Evolutionary conservation across 2,113 vertebrate species (phyloP).

Genomic region (Notechis scutatus): DNA sequence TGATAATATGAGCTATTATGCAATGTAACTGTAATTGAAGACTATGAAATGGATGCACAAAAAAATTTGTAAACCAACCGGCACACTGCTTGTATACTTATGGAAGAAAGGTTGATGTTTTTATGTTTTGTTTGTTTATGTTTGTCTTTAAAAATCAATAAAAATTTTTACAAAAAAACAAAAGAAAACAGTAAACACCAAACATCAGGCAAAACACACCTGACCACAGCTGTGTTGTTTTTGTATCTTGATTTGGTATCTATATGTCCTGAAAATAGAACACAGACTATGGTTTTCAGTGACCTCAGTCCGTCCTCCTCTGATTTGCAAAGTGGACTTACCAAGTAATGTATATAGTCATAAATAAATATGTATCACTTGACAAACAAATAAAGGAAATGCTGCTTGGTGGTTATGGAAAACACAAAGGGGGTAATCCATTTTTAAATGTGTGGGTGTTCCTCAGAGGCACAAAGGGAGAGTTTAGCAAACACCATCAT

Average conservation of each 20-base stretch:
- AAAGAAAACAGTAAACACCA: constrained; percentile 17
- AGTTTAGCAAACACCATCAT: background rate
- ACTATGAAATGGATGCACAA: no score
- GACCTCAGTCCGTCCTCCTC: background rate
- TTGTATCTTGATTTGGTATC: background rate
- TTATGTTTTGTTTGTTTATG: no score
- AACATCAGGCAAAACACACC: background rate
- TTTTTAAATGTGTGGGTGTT: background rate
- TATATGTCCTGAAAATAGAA: background rate
- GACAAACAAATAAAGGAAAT: background rate
- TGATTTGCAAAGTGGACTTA: background rate
- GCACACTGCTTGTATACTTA: no score
- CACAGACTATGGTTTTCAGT: background rate
- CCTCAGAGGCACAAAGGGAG: background rate
- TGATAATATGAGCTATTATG: no score
- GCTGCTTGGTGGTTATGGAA: background rate
- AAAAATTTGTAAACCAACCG: no score
- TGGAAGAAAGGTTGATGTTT: no score
- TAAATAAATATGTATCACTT: background rate
- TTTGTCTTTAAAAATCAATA: no score
- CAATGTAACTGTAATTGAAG: no score
- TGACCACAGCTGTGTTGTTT: background rate
- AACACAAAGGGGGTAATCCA: background rate
- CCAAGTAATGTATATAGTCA: background rate
- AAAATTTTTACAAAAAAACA: no score